These are phyloP conservation scores for Pollenia angustigena DNA, from an alignment of 2,888 invertebrate species.

Conservation along the genomic window DNA sequence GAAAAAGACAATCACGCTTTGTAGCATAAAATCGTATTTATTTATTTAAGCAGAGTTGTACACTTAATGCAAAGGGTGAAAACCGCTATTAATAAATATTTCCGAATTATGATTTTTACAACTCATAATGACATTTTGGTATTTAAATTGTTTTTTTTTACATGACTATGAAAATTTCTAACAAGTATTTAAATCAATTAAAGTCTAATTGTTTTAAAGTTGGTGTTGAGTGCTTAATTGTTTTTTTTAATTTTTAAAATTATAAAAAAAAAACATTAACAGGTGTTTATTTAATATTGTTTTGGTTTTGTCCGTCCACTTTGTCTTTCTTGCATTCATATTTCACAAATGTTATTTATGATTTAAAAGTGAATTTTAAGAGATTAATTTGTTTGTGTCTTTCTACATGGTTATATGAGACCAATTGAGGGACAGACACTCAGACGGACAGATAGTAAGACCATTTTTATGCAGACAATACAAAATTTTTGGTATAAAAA, in stretches of 20 bases:
- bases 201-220: conserved; percentile 1
- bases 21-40: too few species aligned
- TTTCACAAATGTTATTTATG: conserved; percentile 16
- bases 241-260: neutral
- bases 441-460: conserved; percentile 8
- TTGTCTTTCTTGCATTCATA: neutral
- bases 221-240: neutral
- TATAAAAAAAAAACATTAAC: conserved; percentile 17
- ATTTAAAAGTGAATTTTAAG: conserved; percentile 23
- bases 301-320: neutral
- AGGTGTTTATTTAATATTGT: conserved; percentile 60
- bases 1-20: too few species aligned
- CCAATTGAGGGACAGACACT: conserved; percentile 10
- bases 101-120: neutral
- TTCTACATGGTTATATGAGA: conserved; percentile 48
- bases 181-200: neutral
- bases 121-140: neutral
- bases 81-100: too few species aligned
- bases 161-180: neutral
- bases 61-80: too few species aligned
- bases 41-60: too few species aligned
- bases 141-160: too few species aligned
- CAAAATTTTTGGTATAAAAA: conserved; percentile 11
- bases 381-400: neutral
- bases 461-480: conserved; percentile 40